Percentiles rank a stretch among this genome's conserved stretches.
Evolutionary conservation across 2,797 vertebrate species (phyloP).

Genomic region (Phaenicophaeus curvirostris): DNA sequence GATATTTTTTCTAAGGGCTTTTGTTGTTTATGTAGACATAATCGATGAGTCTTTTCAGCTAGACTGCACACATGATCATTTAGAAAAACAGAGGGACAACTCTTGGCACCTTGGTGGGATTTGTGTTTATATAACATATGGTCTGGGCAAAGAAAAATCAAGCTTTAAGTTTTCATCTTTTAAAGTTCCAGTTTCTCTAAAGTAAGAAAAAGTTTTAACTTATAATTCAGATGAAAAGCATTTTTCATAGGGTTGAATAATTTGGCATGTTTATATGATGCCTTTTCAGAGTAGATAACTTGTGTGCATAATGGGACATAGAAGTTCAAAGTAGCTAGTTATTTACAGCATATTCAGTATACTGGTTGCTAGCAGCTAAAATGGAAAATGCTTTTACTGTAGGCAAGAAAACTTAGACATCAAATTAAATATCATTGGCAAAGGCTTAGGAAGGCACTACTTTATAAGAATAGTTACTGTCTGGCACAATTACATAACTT

Average conservation of each 20-base stretch:
- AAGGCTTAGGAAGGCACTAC: not conserved
- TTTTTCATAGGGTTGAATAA: conserved; percentile 54
- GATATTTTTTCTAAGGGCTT: conserved; percentile 72
- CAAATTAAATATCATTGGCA: conserved; percentile 13
- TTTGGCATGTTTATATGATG: conserved; percentile 49
- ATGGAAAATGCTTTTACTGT: conserved; percentile 27
- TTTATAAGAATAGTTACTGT: not conserved
- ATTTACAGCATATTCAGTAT: conserved; percentile 22
- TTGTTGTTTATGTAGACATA: conserved; percentile 80
- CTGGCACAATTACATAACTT: not conserved
- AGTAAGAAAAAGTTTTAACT: conserved; percentile 49
- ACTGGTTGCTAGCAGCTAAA: conserved; percentile 17
- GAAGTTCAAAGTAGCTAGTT: conserved; percentile 43
- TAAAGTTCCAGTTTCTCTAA: conserved; percentile 63
- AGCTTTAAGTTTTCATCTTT: conserved; percentile 65
- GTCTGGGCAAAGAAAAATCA: conserved; percentile 62
- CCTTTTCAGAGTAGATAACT: conserved; percentile 53
- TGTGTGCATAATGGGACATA: conserved; percentile 9
- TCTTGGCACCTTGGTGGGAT: conserved; percentile 70
- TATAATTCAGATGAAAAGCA: conserved; percentile 55
- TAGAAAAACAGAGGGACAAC: conserved; percentile 71
- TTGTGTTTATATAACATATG: conserved; percentile 70
- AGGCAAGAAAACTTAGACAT: not conserved
- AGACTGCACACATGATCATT: conserved; percentile 78
- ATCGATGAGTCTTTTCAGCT: conserved; percentile 82